Evolutionary conservation across 2,113 vertebrate genomes (phyloP), one percentile per base, ranked within the genome.

Genomic region (Strix aluco): DNA sequence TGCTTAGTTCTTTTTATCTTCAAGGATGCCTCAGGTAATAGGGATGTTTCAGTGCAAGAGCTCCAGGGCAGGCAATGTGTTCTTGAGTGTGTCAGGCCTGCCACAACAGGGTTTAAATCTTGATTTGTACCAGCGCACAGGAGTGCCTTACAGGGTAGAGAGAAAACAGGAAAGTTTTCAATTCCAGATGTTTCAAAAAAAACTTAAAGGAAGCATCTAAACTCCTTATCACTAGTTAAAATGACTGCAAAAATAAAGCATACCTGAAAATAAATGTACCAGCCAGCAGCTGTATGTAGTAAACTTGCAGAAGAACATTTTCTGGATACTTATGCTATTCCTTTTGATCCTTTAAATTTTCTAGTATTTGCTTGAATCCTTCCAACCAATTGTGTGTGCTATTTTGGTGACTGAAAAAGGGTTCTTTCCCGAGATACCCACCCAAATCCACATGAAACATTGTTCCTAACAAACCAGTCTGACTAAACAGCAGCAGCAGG

Each of bases 401-500:
- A 9, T 46, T 13, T 67, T 17, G 10, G 38, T 72, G 62, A 22
- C 87, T 87, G 30, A 81, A 87, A 81, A 94, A 77, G 9, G 20
- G 54, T 77, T 94, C 62, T 70, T 65, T 81, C 65, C 49, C 62
- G 58, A 92, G 84, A 57, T 38, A 71, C 57, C 54, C 22, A 65
- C 66, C 84, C 57, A 52, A 75, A 75, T 85, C 32, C 86, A 72
- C 22, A n/a, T 8, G 9, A 91, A 94, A 88, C 49, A 36, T 1
- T 73, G 34, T 87, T 74, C 70, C 80, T 79, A 95, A 74, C 69
- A 91, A 92, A 91, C 22, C 19, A 81, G 46, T 81, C 72, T 79
- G 62, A 85, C 83, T 92, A 34, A 89, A 63, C 81, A 95, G 80
- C 75, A 97, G 71, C 82, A 93, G 83, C 36, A 87, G 72, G 16